A percentile compares a stretch with the other conserved stretches of the same genome.
Evolutionary conservation across 2,113 vertebrate genomes (phyloP).

Genomic region (Eolophus roseicapilla): DNA sequence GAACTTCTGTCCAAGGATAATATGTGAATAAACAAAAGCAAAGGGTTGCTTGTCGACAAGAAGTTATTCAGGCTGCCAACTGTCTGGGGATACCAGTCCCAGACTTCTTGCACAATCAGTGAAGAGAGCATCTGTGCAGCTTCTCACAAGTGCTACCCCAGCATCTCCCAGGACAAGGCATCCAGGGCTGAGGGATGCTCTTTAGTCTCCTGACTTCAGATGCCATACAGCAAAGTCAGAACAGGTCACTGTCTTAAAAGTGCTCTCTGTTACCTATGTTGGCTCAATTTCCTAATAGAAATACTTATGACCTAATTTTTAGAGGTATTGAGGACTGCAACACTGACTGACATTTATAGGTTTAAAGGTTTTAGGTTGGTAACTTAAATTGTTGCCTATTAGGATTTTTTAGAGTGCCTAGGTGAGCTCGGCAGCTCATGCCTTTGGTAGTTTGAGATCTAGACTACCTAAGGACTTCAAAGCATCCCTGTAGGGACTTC

Average conservation of each 20-base stretch:
- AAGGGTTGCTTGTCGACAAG: background rate
- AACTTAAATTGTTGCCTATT: background rate
- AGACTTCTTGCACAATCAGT: background rate
- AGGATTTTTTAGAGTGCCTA: background rate
- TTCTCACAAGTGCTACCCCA: too few relatives aligned
- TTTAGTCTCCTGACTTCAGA: background rate
- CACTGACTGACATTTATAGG: background rate
- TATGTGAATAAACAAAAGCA: background rate
- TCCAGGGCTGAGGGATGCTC: background rate
- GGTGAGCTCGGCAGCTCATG: background rate
- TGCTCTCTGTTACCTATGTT: background rate
- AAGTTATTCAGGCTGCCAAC: background rate
- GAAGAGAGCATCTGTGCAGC: background rate
- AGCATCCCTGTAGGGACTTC: background rate
- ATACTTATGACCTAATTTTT: background rate
- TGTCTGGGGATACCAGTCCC: background rate
- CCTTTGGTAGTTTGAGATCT: background rate
- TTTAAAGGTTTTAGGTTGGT: background rate
- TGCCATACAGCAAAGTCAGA: background rate
- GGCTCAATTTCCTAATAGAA: background rate
- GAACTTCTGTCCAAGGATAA: background rate
- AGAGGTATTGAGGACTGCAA: background rate
- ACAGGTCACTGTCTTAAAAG: background rate
- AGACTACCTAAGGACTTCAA: background rate
- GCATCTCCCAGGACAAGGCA: background rate